Evolutionary conservation across 2,113 vertebrate genomes (phyloP).

Genomic region (zebrafish (Danio rerio)): GRCz12tu NC_133197.1:16617501-16618000

Average conservation of each 20-base stretch:
- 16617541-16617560: too few species aligned
- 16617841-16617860: not conserved
- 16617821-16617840: conserved; percentile 26
- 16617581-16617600: too few species aligned
- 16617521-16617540: too few species aligned
- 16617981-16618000: conserved; percentile 58
- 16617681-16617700: too few species aligned
- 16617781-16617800: conserved; percentile 29
- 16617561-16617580: too few species aligned
- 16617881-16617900: conserved; percentile 58
- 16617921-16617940: conserved; percentile 67
- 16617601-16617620: too few species aligned
- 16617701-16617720: not conserved
- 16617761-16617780: conserved; percentile 39
- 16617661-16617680: too few species aligned
- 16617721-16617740: conserved; percentile 36
- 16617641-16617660: too few species aligned
- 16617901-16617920: conserved; percentile 58
- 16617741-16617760: not conserved
- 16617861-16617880: conserved; percentile 61
- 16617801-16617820: conserved; percentile 62
- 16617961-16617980: conserved; percentile 65
- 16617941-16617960: conserved; percentile 67
- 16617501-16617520: too few species aligned
- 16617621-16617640: too few species aligned